Percentiles rank a stretch among this genome's conserved stretches.
Evolutionary conservation across 1,140 invertebrate genomes (phyloP).

Genomic region (Drosophila chauvacae): DNA sequence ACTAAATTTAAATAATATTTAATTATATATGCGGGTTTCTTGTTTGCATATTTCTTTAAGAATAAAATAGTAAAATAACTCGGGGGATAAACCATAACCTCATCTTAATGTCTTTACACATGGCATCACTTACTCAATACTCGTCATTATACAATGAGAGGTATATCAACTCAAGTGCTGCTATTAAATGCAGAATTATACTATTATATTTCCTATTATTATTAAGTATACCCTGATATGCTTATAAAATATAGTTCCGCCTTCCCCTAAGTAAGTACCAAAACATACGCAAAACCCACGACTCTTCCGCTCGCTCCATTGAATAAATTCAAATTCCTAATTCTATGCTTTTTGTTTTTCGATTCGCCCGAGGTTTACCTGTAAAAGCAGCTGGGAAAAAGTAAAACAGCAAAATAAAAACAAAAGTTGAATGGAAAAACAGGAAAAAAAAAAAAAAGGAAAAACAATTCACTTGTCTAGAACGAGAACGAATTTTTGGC

Average conservation of each 20-base stretch:
- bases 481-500: slow-evolving; percentile 8
- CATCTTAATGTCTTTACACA: background rate
- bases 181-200: background rate
- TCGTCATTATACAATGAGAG: no score
- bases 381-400: slow-evolving; percentile 14
- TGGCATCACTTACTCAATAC: no score
- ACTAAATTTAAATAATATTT: no score
- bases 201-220: background rate
- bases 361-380: slow-evolving; percentile 7
- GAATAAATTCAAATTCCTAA: slow-evolving; percentile 1
- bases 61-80: background rate
- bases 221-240: background rate
- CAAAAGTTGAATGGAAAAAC: slow-evolving; percentile 11
- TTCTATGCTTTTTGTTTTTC: slow-evolving; percentile 3
- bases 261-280: background rate
- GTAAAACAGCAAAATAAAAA: slow-evolving; percentile 15
- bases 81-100: background rate
- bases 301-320: background rate
- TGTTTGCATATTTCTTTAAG: no score
- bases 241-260: background rate
- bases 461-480: slow-evolving; percentile 33
- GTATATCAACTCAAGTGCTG: no score
- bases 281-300: background rate
- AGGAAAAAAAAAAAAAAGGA: slow-evolving; percentile 12
- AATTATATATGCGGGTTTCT: no score